A percentile compares a stretch with the other conserved stretches of the same genome.
These are phyloP conservation scores for Eledone cirrhosa DNA, from an alignment of 2,888 invertebrate genomes.

Conservation along the genomic window DNA sequence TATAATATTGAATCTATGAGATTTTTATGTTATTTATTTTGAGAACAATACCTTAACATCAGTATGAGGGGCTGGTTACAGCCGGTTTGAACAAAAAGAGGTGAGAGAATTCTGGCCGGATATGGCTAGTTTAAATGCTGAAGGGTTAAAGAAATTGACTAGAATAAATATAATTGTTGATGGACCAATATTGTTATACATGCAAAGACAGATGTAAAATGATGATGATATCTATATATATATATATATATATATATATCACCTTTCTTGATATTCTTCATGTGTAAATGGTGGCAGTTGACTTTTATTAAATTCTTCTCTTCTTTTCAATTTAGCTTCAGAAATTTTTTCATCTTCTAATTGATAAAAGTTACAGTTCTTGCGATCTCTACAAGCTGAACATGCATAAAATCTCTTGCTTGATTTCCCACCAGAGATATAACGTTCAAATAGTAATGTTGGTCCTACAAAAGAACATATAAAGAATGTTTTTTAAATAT, in stretches of 20 bases:
- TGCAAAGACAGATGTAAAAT: too few species aligned
- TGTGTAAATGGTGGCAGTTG: constrained; percentile 33
- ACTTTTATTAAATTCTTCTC: constrained; percentile 65
- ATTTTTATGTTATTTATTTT: too few species aligned
- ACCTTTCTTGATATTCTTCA: constrained; percentile 40
- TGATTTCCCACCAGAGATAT: constrained; percentile 32
- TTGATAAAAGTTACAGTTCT: constrained; percentile 79
- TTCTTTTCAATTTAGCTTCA: constrained; percentile 64
- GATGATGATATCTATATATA: too few species aligned
- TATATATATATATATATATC: too few species aligned
- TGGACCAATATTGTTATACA: background rate
- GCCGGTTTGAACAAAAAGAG: too few species aligned
- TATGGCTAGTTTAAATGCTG: too few species aligned
- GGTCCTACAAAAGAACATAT: constrained; percentile 45
- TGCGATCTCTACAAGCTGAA: constrained; percentile 83
- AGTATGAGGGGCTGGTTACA: too few species aligned
- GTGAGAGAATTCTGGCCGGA: too few species aligned
- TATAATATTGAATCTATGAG: too few species aligned
- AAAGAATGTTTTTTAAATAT: background rate
- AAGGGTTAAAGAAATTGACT: too few species aligned
- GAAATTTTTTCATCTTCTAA: constrained; percentile 70
- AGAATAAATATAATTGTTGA: background rate
- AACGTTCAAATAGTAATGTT: constrained; percentile 50
- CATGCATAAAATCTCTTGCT: constrained; percentile 77
- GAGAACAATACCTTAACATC: too few species aligned